Percentiles rank a stretch among this genome's conserved stretches.
Evolutionary conservation across 2,888 invertebrate genomes (phyloP).

Genomic region (Ochropleura plecta): DNA sequence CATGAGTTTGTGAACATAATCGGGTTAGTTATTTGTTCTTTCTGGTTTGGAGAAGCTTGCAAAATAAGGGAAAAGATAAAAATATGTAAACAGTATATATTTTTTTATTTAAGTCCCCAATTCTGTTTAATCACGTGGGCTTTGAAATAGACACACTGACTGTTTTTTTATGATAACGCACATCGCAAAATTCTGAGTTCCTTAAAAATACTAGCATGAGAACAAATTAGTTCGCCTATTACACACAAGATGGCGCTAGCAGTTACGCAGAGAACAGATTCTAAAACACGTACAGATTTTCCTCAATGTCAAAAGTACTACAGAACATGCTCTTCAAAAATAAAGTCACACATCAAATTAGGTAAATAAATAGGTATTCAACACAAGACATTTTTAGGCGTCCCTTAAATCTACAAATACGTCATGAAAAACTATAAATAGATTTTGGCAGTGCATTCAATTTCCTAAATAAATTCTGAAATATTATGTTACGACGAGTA

Average conservation of each 20-base stretch:
- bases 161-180: too few relatives aligned
- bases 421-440: constrained; percentile 14
- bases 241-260: constrained; percentile 42
- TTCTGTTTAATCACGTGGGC: background rate
- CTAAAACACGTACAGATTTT: background rate
- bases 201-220: background rate
- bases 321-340: background rate
- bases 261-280: background rate
- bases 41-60: too few relatives aligned
- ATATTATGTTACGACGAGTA: background rate
- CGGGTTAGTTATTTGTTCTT: too few relatives aligned
- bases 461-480: background rate
- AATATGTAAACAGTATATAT: too few relatives aligned
- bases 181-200: background rate
- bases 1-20: too few relatives aligned
- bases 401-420: background rate
- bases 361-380: background rate
- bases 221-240: constrained; percentile 3
- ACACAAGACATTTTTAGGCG: background rate
- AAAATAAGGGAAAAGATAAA: too few relatives aligned
- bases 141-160: background rate
- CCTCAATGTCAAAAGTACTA: background rate
- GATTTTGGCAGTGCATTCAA: constrained; percentile 29
- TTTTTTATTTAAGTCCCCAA: background rate
- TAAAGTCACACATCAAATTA: too few relatives aligned